Base-by-base conservation (phyloP, 2,888 invertebrate genomes). In the Halictus ligatus region DNA sequence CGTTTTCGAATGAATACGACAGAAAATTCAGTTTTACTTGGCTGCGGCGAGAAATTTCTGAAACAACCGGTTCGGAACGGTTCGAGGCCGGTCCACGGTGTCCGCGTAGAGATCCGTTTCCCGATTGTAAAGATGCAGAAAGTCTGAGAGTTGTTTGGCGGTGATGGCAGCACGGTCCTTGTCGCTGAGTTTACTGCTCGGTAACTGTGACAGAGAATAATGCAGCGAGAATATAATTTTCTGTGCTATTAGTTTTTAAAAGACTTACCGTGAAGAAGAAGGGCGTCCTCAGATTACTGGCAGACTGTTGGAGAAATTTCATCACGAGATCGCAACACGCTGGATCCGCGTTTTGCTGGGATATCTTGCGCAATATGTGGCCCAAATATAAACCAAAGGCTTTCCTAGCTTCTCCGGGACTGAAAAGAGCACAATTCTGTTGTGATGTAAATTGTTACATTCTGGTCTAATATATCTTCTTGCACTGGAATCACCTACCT, bases 121-220 rank as follows among this genome's bases (percentile, higher is more conserved):
- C 80, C 97, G 96, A 94, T 97, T 98, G 95, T 98, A 98, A 92
- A 97, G 96, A 95, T 98, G 97, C 77, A 98, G 96, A 95, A 98
- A 98, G 95, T 98, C 98, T 93, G 97, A 97, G 77, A 98, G 96
- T 91, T 98, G 97, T 95, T 98, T 98, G 2, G 98, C 98, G 77
- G 98, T 97, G 91, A 98, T 97, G 2, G 98, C 98, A 84, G 98
- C 97, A 43, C 97, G 96, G 95, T 98, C 98, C 95, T 98, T 98
- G 93, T 97, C 97, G 91, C 97, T 96, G 94, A 98, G 96, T 95
- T 97, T 97, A 83, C 96, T 96, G 91, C 97, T 97, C 25, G 97
- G 97, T 89, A 96, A 96, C 97, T 97, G 94, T 74, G 69, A 10
- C 1, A 13, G 7, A 60, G 40, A 46, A 54, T 35, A n/a, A 18